Base-by-base conservation (phyloP, 2,113 vertebrate genomes). In the Illadopsis cleaveri region DNA sequence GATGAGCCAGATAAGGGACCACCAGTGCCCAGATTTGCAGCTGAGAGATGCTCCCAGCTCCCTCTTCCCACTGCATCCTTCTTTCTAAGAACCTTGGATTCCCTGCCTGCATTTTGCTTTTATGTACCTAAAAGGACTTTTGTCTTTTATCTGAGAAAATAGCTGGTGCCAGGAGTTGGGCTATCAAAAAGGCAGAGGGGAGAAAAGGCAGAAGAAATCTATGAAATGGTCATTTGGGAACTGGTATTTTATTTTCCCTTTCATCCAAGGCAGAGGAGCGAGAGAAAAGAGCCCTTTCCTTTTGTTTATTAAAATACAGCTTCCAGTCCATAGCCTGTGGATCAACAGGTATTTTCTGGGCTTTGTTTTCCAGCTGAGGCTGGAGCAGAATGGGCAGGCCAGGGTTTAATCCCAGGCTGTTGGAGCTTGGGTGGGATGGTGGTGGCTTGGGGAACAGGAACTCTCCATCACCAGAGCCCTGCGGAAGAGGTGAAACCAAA, bases 131-230 rank as follows among this genome's bases (percentile, higher is more conserved):
- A 97, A 96, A 97, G 94, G 75, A 85, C 89, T 87, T 86, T 95
- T 96, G 96, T 94, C 97, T 98, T 98, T 98, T 90, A 97, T 98
- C 96, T 96, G 94, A 57, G 95, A 92, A 97, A 96, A 93, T 80
- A 97, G 97, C 81, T 84, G 86, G 91, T 93, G 93, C 95, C 31
- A 72, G 69, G 78, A 96, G 72, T 86, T 62, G 18, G 91, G 86
- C 84, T 69, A 91, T 96, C 90, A 92, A 95, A 97, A 96, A 94
- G 89, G 76, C 81, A 77, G 86, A 62, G 61, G 42, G 64, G 66
- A 57, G 69, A 58, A 73, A 61, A 38, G 91, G 60, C 73, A 76
- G 53, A 64, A 93, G 38, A 9, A 13, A 50, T 85, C 79, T 91
- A 25, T 82, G 82, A 96, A 96, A 92, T 1, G 38, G 75, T 90